phyloP scores from a whole-genome alignment of 2,888 invertebrate genomes.

The Nematopogon swammerdamellus region DNA sequence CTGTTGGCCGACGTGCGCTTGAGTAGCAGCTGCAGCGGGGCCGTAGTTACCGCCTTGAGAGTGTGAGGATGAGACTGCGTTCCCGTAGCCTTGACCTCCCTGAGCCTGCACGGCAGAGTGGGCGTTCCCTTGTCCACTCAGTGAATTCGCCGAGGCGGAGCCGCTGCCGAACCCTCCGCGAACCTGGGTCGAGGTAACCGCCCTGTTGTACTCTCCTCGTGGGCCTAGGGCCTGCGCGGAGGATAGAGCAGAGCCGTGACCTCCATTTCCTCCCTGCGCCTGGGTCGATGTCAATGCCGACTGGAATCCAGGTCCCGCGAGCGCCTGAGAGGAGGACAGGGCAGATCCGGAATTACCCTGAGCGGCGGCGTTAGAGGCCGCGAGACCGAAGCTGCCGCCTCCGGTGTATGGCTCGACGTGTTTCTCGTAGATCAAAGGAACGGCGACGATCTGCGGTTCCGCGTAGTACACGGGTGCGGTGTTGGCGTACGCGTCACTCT shows the following conservation, averaged over 20 bases:
- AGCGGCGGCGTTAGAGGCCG: not conserved
- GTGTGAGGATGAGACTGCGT: constrained; percentile 9
- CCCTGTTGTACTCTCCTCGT: not conserved
- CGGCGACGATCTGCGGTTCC: not conserved
- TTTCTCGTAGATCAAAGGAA: constrained; percentile 23
- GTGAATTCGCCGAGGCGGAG: not conserved
- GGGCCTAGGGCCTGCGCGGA: constrained; percentile 12
- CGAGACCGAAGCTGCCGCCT: too few relatives aligned
- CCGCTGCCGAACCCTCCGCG: not conserved
- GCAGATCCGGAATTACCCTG: constrained; percentile 18
- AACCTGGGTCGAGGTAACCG: not conserved
- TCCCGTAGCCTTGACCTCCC: not conserved
- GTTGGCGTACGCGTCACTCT: constrained; percentile 12
- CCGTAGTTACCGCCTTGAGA: constrained; percentile 16
- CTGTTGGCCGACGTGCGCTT: not conserved
- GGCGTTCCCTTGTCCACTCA: not conserved
- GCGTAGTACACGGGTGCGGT: constrained; percentile 7
- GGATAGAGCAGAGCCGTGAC: constrained; percentile 18
- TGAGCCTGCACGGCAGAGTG: not conserved
- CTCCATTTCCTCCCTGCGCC: constrained; percentile 15
- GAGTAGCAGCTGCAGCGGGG: constrained; percentile 15
- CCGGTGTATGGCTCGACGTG: constrained; percentile 16
- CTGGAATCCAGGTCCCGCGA: constrained; percentile 17
- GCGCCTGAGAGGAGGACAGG: constrained; percentile 17
- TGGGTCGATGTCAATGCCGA: constrained; percentile 21